These are phyloP conservation scores for Malurus leucopterus DNA, from an alignment of 2,797 vertebrate genomes.

Conservation along the genomic window DNA sequence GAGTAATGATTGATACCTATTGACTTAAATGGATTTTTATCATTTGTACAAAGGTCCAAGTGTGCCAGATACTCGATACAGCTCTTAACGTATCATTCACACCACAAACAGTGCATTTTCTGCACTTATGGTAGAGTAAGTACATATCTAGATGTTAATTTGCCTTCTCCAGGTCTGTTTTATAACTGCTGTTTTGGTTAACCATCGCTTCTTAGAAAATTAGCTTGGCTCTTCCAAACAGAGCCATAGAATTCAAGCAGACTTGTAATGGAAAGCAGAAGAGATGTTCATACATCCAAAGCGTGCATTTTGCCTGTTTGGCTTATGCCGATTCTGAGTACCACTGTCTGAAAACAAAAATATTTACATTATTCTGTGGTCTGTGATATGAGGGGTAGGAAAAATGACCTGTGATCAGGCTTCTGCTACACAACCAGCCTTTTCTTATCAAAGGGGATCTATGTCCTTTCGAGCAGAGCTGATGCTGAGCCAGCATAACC, in stretches of 20 bases:
- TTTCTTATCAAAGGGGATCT: background rate
- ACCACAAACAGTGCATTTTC: background rate
- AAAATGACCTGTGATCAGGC: background rate
- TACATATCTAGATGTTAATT: background rate
- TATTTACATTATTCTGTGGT: background rate
- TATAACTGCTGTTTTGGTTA: background rate
- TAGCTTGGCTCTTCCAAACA: background rate
- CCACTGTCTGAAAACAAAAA: background rate
- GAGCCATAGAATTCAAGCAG: background rate
- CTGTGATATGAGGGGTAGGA: fast-evolving
- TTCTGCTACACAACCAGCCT: fast-evolving
- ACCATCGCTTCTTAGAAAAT: background rate
- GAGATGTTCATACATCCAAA: background rate
- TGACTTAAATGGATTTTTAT: background rate
- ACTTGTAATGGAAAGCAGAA: background rate
- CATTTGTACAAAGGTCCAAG: background rate
- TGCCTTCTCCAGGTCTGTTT: background rate
- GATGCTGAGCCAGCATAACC: background rate
- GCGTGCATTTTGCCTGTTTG: background rate
- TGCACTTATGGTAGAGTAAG: background rate
- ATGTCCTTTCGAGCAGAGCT: background rate
- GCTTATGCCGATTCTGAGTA: background rate
- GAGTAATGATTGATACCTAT: background rate
- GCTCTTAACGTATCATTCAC: background rate
- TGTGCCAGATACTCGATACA: background rate